Percentiles rank a stretch among this genome's conserved stretches.
phyloP scores from a whole-genome alignment of 2,888 invertebrate genomes.

The Galeruca laticollis region DNA sequence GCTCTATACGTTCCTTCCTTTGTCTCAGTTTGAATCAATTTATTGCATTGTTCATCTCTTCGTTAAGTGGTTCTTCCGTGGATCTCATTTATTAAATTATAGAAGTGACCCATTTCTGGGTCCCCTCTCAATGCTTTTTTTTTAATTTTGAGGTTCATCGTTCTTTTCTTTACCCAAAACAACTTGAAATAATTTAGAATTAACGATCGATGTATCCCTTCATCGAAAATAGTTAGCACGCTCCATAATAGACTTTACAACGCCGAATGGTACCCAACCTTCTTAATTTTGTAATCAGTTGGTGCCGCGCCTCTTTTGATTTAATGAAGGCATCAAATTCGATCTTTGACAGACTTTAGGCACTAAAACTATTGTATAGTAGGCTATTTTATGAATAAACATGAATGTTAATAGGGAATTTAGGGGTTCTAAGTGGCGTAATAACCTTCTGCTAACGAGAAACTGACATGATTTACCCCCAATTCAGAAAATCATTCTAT shows the following conservation, averaged over 20 bases:
- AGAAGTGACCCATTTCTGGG: too few relatives aligned
- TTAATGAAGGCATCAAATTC: constrained; percentile 56
- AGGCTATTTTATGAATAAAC: constrained; percentile 55
- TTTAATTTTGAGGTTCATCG: too few relatives aligned
- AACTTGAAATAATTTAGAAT: neutral
- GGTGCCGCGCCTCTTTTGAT: constrained; percentile 52
- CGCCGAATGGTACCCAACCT: constrained; percentile 40
- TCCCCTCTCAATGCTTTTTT: too few relatives aligned
- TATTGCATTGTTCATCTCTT: too few relatives aligned
- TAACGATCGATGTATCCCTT: neutral
- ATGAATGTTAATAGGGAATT: constrained; percentile 53
- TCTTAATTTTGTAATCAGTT: constrained; percentile 51
- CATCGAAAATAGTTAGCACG: neutral
- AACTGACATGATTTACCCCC: constrained; percentile 50
- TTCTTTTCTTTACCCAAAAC: too few relatives aligned
- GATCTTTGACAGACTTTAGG: constrained; percentile 47
- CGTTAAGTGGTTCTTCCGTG: too few relatives aligned
- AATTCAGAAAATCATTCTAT: constrained; percentile 21
- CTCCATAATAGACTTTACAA: constrained; percentile 4
- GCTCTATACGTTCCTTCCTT: too few relatives aligned
- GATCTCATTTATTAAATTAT: too few relatives aligned
- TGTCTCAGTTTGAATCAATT: too few relatives aligned
- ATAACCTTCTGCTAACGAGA: constrained; percentile 49
- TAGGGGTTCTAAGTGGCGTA: constrained; percentile 48
- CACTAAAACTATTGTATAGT: constrained; percentile 51